These are phyloP conservation scores for Bujurquina vittata DNA, from an alignment of 2,113 vertebrate genomes.

Conservation along the genomic window DNA sequence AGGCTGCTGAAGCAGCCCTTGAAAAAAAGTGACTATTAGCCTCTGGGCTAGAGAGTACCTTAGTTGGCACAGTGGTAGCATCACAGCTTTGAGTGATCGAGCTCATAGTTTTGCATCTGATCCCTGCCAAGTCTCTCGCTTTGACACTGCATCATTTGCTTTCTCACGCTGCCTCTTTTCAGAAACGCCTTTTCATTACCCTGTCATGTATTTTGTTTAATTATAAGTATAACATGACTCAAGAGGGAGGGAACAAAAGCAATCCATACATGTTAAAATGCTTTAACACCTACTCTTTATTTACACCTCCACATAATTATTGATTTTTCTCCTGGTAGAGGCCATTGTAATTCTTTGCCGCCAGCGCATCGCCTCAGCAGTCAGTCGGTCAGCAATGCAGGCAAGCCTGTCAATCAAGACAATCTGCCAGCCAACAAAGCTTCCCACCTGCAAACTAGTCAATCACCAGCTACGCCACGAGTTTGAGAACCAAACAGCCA, in stretches of 20 bases:
- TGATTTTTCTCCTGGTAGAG: slow-evolving; percentile 42
- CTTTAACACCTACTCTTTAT: slow-evolving; percentile 36
- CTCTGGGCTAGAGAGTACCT: neutral
- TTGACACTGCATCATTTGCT: slow-evolving; percentile 4
- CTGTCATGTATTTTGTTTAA: slow-evolving; percentile 15
- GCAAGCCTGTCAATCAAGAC: slow-evolving; percentile 44
- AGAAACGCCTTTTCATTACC: neutral
- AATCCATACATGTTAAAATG: slow-evolving; percentile 27
- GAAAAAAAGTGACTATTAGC: neutral
- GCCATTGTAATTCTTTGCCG: slow-evolving; percentile 37
- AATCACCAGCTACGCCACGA: slow-evolving; percentile 16
- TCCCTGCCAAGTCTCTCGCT: slow-evolving; percentile 16
- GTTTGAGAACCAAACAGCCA: slow-evolving; percentile 6
- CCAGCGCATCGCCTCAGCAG: slow-evolving; percentile 27
- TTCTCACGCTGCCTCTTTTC: slow-evolving; percentile 8
- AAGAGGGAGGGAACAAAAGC: neutral
- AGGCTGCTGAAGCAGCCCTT: neutral
- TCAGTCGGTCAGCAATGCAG: slow-evolving; percentile 40
- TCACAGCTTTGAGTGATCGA: slow-evolving; percentile 9
- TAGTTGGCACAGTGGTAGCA: neutral
- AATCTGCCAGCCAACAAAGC: slow-evolving; percentile 25
- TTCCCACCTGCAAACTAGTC: slow-evolving; percentile 15
- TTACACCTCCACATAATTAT: slow-evolving; percentile 48
- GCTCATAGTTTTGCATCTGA: slow-evolving; percentile 1
- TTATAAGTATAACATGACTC: slow-evolving; percentile 12